phyloP scores from a whole-genome alignment of 2,113 vertebrate genomes.

The Desmodus rotundus region DNA sequence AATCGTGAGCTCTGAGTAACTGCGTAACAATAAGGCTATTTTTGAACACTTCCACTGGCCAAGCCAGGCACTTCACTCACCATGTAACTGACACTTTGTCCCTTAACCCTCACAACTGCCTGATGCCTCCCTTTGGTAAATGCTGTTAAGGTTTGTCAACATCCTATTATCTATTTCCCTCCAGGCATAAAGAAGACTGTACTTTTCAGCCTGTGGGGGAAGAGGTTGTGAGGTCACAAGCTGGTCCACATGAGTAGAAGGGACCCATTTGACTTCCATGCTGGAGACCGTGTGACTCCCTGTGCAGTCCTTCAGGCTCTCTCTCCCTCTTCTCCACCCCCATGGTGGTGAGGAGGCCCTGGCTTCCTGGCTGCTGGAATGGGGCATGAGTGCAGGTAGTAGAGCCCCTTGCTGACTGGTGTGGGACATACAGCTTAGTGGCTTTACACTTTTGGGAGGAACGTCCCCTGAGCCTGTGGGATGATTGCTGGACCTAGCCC shows the following conservation, averaged over 20 bases:
- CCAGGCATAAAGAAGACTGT: not conserved
- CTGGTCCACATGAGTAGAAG: not conserved
- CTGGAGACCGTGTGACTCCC: not conserved
- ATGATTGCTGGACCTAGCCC: not conserved
- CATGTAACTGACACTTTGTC: not conserved
- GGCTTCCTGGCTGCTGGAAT: not conserved
- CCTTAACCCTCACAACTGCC: not conserved
- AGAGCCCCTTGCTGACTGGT: not conserved
- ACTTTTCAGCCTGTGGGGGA: not conserved
- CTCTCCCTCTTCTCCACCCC: rapidly evolving
- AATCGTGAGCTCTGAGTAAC: not conserved
- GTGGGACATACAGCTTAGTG: not conserved
- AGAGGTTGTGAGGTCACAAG: not conserved
- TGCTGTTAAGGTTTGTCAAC: not conserved
- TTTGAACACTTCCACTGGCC: not conserved
- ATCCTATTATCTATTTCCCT: not conserved
- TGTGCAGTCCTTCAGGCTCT: not conserved
- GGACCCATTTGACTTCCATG: not conserved
- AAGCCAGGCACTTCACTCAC: too few species aligned
- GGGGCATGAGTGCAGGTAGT: not conserved
- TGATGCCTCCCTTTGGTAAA: not conserved
- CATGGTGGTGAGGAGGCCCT: not conserved
- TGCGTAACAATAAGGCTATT: not conserved
- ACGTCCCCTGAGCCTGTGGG: not conserved
- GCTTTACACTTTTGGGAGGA: not conserved